Conservation (phyloP, 2,888 invertebrate species). For the Sinelater perroti region DNA sequence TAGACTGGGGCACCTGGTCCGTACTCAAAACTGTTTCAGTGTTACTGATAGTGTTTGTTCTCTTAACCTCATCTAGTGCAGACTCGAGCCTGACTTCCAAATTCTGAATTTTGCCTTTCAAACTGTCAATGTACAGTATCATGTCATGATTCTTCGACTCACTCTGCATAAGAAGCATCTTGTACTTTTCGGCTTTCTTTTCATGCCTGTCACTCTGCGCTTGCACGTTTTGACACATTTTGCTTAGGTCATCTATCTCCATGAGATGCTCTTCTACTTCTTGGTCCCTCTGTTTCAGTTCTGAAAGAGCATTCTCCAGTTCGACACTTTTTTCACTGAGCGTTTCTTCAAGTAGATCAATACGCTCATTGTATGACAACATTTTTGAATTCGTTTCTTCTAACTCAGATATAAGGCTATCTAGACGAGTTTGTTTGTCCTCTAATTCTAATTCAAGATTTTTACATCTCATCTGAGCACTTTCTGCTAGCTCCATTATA, state of each 20-base stretch:
- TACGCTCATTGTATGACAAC: conserved; percentile 35
- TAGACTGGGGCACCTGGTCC: conserved; percentile 25
- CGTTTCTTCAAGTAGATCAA: conserved; percentile 47
- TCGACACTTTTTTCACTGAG: conserved; percentile 48
- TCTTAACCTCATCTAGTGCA: conserved; percentile 53
- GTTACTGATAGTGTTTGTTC: conserved; percentile 47
- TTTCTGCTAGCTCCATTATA: conserved; percentile 28
- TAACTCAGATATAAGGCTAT: conserved; percentile 53
- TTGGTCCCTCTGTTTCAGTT: conserved; percentile 27
- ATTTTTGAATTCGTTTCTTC: conserved; percentile 51
- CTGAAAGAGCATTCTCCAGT: conserved; percentile 41
- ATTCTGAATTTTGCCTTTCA: conserved; percentile 50
- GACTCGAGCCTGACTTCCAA: conserved; percentile 54
- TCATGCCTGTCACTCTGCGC: conserved; percentile 59
- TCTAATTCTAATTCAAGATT: conserved; percentile 46
- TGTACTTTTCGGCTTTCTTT: conserved; percentile 61
- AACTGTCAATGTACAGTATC: conserved; percentile 58
- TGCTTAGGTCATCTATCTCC: conserved; percentile 45
- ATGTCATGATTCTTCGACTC: conserved; percentile 61
- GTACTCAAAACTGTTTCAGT: conserved; percentile 17
- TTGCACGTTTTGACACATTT: conserved; percentile 44
- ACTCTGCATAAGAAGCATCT: conserved; percentile 57
- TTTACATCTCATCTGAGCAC: conserved; percentile 29
- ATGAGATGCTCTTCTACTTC: conserved; percentile 39
- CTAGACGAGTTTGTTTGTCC: conserved; percentile 55